phyloP scores from a whole-genome alignment of 2,113 vertebrate genomes.

The Spheniscus mendiculus region DNA sequence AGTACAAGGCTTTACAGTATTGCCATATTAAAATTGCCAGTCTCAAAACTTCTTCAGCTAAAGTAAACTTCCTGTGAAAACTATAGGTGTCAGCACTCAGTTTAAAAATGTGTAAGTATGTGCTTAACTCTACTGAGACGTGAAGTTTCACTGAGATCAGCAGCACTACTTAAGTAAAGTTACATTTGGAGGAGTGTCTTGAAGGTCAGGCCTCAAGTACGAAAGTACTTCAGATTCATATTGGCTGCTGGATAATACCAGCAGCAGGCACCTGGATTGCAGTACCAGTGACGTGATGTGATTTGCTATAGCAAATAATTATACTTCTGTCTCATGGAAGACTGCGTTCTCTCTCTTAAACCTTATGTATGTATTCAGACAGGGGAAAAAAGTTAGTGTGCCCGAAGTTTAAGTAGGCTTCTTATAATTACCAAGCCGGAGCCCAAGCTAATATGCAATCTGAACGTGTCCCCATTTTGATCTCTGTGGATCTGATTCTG shows the following conservation, averaged over 20 bases:
- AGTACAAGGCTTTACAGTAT: neutral
- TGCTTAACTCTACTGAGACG: constrained; percentile 27
- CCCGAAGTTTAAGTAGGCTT: neutral
- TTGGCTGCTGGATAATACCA: neutral
- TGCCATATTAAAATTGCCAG: neutral
- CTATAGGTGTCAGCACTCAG: neutral
- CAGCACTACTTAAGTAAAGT: neutral
- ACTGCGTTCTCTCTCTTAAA: neutral
- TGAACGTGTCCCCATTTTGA: neutral
- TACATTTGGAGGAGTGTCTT: neutral
- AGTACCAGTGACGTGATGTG: neutral
- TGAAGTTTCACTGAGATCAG: constrained; percentile 37
- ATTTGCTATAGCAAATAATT: neutral
- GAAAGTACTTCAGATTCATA: neutral
- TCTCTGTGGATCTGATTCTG: neutral
- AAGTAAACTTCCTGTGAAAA: neutral
- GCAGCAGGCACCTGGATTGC: neutral
- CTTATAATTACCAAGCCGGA: neutral
- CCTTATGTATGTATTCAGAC: neutral
- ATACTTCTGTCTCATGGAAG: neutral
- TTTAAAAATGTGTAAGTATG: neutral
- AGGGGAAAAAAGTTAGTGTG: neutral
- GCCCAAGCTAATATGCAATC: neutral
- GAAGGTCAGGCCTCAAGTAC: neutral
- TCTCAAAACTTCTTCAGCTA: neutral